These are phyloP conservation scores for Melanotaenia duboulayi DNA, from an alignment of 2,113 vertebrate genomes.

Conservation along the genomic window DNA sequence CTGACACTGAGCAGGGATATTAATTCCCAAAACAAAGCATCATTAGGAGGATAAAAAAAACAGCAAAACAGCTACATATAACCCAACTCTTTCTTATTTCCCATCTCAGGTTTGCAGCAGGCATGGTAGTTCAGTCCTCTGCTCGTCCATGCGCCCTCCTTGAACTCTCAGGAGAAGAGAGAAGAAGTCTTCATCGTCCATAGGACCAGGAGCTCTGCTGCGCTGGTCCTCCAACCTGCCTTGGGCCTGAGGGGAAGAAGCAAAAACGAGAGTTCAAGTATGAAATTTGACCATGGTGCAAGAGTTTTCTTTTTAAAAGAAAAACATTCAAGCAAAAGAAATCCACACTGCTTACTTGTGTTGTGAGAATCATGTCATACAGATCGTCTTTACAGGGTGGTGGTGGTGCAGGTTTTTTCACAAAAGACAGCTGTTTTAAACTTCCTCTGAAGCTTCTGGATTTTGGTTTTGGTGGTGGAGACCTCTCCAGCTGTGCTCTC, in stretches of 20 bases:
- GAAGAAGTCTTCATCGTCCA: constrained; percentile 91
- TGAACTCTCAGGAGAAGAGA: constrained; percentile 90
- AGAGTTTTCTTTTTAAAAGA: no score
- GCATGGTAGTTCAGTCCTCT: constrained; percentile 83
- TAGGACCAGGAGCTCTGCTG: constrained; percentile 86
- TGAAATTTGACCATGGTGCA: no score
- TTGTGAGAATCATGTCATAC: constrained; percentile 88
- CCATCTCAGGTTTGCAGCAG: constrained; percentile 72
- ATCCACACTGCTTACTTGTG: constrained; percentile 79
- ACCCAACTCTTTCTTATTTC: constrained; percentile 8
- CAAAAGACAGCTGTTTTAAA: constrained; percentile 70
- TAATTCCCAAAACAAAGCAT: constrained; percentile 3
- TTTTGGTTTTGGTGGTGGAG: constrained; percentile 45
- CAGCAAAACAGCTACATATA: constrained; percentile 1
- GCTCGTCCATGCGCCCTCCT: constrained; percentile 88
- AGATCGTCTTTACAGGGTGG: constrained; percentile 88
- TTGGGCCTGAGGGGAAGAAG: constrained; percentile 74
- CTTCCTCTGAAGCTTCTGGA: constrained; percentile 75
- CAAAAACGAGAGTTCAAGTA: background rate
- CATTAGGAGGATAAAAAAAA: background rate
- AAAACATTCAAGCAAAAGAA: background rate
- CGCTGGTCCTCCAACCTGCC: constrained; percentile 91
- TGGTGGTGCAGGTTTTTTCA: constrained; percentile 45
- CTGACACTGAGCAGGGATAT: constrained; percentile 2
- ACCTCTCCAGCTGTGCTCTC: constrained; percentile 79